A percentile compares a stretch with the other conserved stretches of the same genome.
phyloP scores from a whole-genome alignment of 2,888 invertebrate genomes.

The Gortyna flavago region DNA sequence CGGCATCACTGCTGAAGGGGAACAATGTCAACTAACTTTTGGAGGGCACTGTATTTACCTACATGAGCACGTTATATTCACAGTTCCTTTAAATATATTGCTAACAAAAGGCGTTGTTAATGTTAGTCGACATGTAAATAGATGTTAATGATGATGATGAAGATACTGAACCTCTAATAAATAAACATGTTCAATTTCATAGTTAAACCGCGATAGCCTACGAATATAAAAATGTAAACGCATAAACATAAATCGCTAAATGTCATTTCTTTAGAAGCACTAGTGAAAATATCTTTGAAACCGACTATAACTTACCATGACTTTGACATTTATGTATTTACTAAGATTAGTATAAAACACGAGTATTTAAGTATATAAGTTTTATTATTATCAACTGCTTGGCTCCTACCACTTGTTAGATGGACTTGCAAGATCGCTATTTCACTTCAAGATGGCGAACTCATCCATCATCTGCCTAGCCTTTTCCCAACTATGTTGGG shows the following conservation, averaged over 20 bases:
- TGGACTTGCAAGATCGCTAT: conserved; percentile 9
- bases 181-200: conserved; percentile 5
- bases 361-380: conserved; percentile 45
- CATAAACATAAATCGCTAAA: conserved; percentile 39
- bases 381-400: conserved; percentile 48
- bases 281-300: conserved; percentile 53
- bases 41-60: not conserved
- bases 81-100: conserved; percentile 8
- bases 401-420: conserved; percentile 40
- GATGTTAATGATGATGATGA: conserved; percentile 5
- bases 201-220: conserved; percentile 10
- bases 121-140: conserved; percentile 1
- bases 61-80: not conserved
- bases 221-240: conserved; percentile 37
- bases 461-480: too few species aligned
- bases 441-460: conserved; percentile 13
- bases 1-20: not conserved
- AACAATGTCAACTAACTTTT: not conserved
- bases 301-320: conserved; percentile 61
- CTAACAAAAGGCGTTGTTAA: not conserved
- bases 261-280: conserved; percentile 41
- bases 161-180: conserved; percentile 10
- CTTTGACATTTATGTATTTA: conserved; percentile 64
- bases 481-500: too few species aligned
- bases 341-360: conserved; percentile 59